A percentile compares a stretch with the other conserved stretches of the same genome.
Evolutionary conservation across 2,797 vertebrate genomes (phyloP).

Genomic region (Yasuhikotakia modesta): DNA sequence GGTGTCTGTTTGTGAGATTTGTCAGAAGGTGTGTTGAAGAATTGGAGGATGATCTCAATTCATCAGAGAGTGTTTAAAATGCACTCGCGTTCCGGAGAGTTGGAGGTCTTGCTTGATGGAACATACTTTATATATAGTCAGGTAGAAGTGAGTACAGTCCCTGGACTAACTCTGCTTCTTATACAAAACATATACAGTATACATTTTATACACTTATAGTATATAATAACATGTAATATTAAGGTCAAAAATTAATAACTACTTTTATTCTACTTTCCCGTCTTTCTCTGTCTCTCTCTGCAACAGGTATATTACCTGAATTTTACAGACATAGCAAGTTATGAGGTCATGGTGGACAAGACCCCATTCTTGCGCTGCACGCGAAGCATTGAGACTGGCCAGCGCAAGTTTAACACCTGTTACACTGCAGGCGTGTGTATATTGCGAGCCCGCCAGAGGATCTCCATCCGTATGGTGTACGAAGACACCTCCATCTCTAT

Average conservation of each 20-base stretch:
- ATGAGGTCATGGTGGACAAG: constrained; percentile 88
- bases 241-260: neutral
- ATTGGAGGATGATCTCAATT: constrained; percentile 89
- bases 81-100: constrained; percentile 86
- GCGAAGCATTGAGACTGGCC: constrained; percentile 86
- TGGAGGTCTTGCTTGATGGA: constrained; percentile 90
- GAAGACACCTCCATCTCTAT: constrained; percentile 90
- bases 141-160: constrained; percentile 95
- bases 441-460: constrained; percentile 85
- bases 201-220: neutral
- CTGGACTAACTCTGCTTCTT: constrained; percentile 79
- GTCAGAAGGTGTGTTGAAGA: constrained; percentile 91
- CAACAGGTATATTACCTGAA: constrained; percentile 89
- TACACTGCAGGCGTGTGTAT: constrained; percentile 86
- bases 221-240: neutral
- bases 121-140: constrained; percentile 96
- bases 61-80: constrained; percentile 89
- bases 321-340: constrained; percentile 89
- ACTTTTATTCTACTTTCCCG: too few relatives aligned
- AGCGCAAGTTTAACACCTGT: constrained; percentile 90
- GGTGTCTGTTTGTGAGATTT: constrained; percentile 93
- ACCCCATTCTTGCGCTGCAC: constrained; percentile 88
- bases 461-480: constrained; percentile 87
- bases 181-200: constrained; percentile 27
- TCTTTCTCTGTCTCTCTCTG: neutral